These are phyloP conservation scores for Amazona vittata DNA, from an alignment of 2,113 vertebrate species.

Conservation along the genomic window DNA sequence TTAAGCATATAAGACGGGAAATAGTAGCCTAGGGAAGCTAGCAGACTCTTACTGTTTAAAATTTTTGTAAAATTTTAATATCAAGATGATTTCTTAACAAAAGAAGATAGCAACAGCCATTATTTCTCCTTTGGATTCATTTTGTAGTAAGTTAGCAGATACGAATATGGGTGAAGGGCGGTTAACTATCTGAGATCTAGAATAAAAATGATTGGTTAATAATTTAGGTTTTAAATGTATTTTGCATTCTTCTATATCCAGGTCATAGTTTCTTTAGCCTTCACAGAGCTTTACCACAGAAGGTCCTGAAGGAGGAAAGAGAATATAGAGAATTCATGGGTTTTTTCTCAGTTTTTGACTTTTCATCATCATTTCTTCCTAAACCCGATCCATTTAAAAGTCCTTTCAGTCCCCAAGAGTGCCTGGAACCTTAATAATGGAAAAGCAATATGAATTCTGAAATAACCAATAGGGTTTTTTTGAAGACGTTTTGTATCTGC, in stretches of 20 bases:
- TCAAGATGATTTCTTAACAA: background rate
- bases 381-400: background rate
- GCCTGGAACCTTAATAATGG: conserved; percentile 72
- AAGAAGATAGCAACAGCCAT: background rate
- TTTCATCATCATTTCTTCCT: background rate
- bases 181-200: background rate
- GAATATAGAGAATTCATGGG: background rate
- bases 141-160: background rate
- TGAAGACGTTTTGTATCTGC: conserved; percentile 70
- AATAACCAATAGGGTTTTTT: conserved; percentile 53
- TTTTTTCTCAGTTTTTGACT: background rate
- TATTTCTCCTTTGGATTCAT: background rate
- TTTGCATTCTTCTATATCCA: conserved; percentile 9
- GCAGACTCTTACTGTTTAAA: background rate
- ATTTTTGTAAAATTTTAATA: background rate
- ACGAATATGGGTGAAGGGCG: background rate
- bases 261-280: background rate
- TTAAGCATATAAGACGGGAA: background rate
- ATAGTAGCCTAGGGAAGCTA: background rate
- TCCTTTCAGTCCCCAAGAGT: conserved; percentile 65
- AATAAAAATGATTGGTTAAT: background rate
- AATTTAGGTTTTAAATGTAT: background rate
- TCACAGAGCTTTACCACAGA: background rate
- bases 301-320: background rate
- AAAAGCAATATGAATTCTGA: conserved; percentile 76